Evolutionary conservation across 2,113 vertebrate genomes (phyloP).

Genomic region (Gymnarchus niloticus): DNA sequence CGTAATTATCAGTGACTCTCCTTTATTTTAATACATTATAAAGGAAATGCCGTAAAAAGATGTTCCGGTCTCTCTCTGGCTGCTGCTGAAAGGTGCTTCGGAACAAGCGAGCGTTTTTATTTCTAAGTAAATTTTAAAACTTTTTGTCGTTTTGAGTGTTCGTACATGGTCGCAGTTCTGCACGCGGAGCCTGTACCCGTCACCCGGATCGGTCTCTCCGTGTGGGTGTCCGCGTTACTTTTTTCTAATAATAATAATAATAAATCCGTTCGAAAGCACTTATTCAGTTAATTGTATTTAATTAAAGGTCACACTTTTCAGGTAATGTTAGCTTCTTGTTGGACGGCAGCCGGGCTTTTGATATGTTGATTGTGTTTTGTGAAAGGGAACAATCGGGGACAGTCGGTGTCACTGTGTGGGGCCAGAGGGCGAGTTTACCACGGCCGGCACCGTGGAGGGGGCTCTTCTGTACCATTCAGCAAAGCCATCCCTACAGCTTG

Average conservation of each 20-base stretch:
- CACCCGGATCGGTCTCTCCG: neutral
- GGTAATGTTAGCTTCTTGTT: neutral
- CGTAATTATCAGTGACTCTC: too few relatives aligned
- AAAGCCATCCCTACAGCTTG: neutral
- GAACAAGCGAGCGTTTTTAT: too few relatives aligned
- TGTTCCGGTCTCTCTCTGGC: too few relatives aligned
- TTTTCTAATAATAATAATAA: neutral
- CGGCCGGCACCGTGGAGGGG: neutral
- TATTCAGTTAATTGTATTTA: neutral
- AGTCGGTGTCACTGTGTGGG: neutral
- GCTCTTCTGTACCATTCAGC: neutral
- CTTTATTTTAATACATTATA: too few relatives aligned
- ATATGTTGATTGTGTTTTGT: neutral
- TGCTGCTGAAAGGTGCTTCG: too few relatives aligned
- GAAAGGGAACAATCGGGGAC: constrained; percentile 3
- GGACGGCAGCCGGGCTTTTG: neutral
- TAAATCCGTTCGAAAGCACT: neutral
- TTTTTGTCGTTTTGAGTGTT: neutral
- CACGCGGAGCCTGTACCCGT: neutral
- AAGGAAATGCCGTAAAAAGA: too few relatives aligned
- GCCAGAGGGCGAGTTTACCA: neutral
- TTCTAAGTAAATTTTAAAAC: neutral
- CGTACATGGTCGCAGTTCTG: neutral
- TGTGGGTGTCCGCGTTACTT: neutral
- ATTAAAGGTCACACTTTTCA: neutral